Conservation (phyloP, 2,113 vertebrate genomes). For the Neofelis nebulosa region DNA sequence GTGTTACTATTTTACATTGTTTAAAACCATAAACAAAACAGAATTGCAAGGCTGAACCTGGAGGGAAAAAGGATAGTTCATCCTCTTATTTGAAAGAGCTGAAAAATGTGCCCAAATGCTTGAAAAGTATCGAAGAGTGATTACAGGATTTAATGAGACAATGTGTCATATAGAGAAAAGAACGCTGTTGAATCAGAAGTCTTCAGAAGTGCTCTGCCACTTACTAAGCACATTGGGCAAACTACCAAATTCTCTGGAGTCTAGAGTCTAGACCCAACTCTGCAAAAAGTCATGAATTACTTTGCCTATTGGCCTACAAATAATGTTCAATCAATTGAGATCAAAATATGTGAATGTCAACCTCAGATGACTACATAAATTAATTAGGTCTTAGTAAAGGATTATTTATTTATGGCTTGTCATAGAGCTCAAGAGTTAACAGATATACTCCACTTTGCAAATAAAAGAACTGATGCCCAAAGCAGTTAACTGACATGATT, state of each 20-base stretch:
- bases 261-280: neutral
- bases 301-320: neutral
- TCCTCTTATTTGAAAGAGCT: neutral
- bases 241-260: neutral
- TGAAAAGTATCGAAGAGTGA: neutral
- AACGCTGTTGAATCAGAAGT: neutral
- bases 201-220: neutral
- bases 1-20: conserved; percentile 26
- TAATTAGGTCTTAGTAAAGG: neutral
- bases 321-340: neutral
- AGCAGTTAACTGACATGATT: neutral
- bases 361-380: neutral
- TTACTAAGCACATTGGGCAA: neutral
- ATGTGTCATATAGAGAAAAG: neutral
- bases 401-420: neutral
- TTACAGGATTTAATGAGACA: neutral
- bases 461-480: neutral
- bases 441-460: neutral
- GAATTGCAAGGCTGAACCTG: neutral
- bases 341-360: neutral
- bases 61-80: neutral
- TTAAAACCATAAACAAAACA: conserved; percentile 10
- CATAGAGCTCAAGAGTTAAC: neutral
- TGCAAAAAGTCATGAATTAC: neutral
- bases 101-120: neutral